Evolutionary conservation across 2,888 invertebrate genomes (phyloP), one percentile per base, ranked within the genome.

Genomic region (Macrophya alboannulata): DNA sequence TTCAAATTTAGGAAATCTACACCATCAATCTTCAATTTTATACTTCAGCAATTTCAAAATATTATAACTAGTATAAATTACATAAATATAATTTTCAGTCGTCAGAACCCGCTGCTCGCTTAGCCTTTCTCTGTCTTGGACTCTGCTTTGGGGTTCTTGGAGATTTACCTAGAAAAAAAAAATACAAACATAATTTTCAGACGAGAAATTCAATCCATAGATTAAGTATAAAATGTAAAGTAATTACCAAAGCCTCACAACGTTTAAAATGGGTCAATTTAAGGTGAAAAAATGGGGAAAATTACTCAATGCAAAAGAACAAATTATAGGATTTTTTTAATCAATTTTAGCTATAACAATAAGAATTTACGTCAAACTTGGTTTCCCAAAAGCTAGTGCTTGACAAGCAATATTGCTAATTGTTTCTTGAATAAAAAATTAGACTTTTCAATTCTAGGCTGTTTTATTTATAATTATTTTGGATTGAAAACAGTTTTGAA

Each of bases 71-170:
- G 45, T 85, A 81, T 85, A 88, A 86, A 72, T 84, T 86, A 86
- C 81, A 87, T 86, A 81, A 88, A 90, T 87, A 88, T 87, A 12
- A 68, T 86, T 85, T 88, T 94, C 93, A 95, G 90, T 96, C 96
- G 92, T 96, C 96, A 87, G 96, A 96, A 88, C 97, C 97, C 81
- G 95, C 96, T 84, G 96, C 95, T 93, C 96, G 95, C 94, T 97
- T 97, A 71, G 96, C 95, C 94, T 97, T 97, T 92, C 97, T 96
- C 94, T 96, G 95, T 91, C 96, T 96, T 84, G 97, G 97, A 88
- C 97, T 97, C 92, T 96, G 96, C 31, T 95, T 95, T 43, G 95
- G 94, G 92, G 95, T 96, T 92, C 94, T 95, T 85, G 95, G 94
- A n/a, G 96, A 96, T 95, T 97, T 97, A 94, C 97, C 97, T 97